Percentiles rank a stretch among this genome's conserved stretches.
phyloP scores from a whole-genome alignment of 1,140 invertebrate genomes.

The Drosophila mayri region DNA sequence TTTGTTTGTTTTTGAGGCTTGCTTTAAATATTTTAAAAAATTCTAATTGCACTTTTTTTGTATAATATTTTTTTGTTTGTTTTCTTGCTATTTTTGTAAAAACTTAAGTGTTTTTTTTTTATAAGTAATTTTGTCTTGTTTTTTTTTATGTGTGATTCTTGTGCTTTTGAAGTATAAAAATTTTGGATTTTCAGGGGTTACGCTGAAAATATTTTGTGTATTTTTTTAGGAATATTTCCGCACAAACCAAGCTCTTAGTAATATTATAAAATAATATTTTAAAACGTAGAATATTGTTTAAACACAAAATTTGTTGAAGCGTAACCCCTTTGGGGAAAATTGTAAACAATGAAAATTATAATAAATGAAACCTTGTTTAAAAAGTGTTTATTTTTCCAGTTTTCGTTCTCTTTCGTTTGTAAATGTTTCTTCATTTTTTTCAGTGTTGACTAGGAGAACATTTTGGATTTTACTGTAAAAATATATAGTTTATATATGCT shows the following conservation, averaged over 20 bases:
- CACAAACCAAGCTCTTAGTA: background rate
- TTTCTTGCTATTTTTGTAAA: constrained; percentile 42
- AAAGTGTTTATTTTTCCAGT: background rate
- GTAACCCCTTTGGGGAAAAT: background rate
- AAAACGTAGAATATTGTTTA: background rate
- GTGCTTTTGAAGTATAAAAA: constrained; percentile 24
- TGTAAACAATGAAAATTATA: background rate
- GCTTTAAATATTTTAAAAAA: constrained; percentile 74
- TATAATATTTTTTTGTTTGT: constrained; percentile 52
- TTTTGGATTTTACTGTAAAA: constrained; percentile 9
- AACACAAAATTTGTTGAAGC: background rate
- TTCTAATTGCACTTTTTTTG: constrained; percentile 82
- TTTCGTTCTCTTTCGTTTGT: constrained; percentile 38
- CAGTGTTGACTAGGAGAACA: constrained; percentile 49
- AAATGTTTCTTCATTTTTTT: background rate
- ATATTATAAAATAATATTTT: background rate
- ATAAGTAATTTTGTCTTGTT: constrained; percentile 15
- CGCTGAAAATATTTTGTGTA: background rate
- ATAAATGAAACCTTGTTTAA: constrained; percentile 28
- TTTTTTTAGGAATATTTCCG: background rate
- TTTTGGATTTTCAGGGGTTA: background rate
- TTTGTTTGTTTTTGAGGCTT: constrained; percentile 56
- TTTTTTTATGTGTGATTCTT: constrained; percentile 17
- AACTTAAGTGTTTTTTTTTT: constrained; percentile 40
- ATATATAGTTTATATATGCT: constrained; percentile 1